Base-by-base conservation (phyloP, 2,888 invertebrate genomes). In the Lithophane socia region DNA sequence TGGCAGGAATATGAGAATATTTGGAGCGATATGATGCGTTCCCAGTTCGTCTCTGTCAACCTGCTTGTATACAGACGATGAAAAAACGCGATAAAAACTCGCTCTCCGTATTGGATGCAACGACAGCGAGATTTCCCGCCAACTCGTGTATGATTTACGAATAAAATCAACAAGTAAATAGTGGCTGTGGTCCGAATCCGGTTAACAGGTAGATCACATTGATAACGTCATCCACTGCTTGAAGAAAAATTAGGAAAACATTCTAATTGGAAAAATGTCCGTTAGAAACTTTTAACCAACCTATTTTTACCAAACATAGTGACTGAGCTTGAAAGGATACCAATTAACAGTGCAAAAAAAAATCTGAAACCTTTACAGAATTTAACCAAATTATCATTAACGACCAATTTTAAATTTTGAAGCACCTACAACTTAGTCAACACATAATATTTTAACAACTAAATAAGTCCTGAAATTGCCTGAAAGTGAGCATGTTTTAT, bases 41-140 rank as follows among this genome's bases (percentile, higher is more conserved):
- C 87, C 79, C 82, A 93, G 91, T 94, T 86, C 93, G 92, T 78
- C 94, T 91, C 94, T 95, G 88, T 88, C 91, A 94, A 94, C 93
- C 93, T 94, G 93, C 90, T 91, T 89, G 87, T 77, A 88, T 87
- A 84, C 88, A 92, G 90, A 91, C 90, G 88, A 75, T 90, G 87
- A 95, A 95, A 95, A 95, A 95, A 94, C 76, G 73, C 54, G 75
- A 86, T 89, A 93, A 94, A 94, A 94, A 94, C 92, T 90, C 84
- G 88, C 90, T 89, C 90, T 89, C 88, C 87, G 89, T 86, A 88
- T 89, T 89, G 90, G 92, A 92, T 85, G 86, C 78, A 82, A 85
- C 85, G 82, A 91, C 91, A 90, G 90, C 88, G 89, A 93, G 92
- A 92, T 93, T 94, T 94, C 94, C 93, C 94, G 93, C 92, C 92